Percentiles rank a stretch among this genome's conserved stretches.
Conservation (phyloP, 2,113 vertebrate species). For the Strix aluco region DNA sequence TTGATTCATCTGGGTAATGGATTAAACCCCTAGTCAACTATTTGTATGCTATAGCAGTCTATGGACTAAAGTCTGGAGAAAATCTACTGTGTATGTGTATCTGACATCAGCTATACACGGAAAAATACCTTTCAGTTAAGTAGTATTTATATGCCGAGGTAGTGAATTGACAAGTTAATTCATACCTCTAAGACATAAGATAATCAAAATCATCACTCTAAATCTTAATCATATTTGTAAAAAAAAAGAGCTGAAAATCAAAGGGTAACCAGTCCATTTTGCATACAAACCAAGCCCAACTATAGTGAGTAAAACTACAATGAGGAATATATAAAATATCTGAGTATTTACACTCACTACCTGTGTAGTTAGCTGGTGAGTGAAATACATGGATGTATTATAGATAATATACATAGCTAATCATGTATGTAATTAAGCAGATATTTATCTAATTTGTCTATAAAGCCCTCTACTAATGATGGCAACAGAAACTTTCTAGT, state of each 20-base stretch:
- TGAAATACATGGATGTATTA: not conserved
- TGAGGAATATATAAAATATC: not conserved
- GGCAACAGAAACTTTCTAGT: not conserved
- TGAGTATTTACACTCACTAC: not conserved
- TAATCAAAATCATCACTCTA: not conserved
- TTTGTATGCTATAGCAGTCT: not conserved
- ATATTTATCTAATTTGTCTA: not conserved
- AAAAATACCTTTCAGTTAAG: not conserved
- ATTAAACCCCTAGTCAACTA: not conserved
- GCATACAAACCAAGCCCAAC: not conserved
- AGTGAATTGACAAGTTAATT: not conserved
- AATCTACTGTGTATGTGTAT: not conserved
- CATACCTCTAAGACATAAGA: not conserved
- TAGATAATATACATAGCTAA: not conserved
- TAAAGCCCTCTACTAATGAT: not conserved
- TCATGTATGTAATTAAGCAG: not conserved
- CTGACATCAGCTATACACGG: not conserved
- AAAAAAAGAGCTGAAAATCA: not conserved
- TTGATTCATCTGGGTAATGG: not conserved
- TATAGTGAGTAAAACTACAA: not conserved
- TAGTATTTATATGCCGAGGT: not conserved
- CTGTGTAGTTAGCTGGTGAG: not conserved
- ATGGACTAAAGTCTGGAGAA: not conserved
- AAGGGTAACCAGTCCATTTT: not conserved
- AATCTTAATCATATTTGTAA: not conserved